phyloP scores from a whole-genome alignment of 2,113 vertebrate genomes.

The Solea solea region DNA sequence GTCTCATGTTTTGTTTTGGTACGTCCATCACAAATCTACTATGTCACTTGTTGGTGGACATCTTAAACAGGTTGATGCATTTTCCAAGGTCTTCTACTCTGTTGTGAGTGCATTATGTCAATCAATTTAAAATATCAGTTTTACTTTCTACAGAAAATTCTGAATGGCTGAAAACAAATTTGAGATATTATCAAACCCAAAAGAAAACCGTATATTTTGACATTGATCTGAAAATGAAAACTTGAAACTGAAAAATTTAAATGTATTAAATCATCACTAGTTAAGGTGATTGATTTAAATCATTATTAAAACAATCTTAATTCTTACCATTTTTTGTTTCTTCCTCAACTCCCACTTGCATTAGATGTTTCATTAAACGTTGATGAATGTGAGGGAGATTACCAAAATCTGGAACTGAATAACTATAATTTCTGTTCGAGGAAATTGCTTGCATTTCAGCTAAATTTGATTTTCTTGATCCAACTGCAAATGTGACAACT shows the following conservation, averaged over 20 bases:
- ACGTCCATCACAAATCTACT: no score
- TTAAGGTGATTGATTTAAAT: neutral
- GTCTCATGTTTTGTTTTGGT: no score
- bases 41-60: no score
- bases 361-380: constrained; percentile 56
- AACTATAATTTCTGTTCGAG: constrained; percentile 59
- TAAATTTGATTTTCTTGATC: constrained; percentile 66
- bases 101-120: neutral
- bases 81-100: no score
- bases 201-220: neutral
- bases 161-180: neutral
- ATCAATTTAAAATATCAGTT: neutral
- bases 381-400: constrained; percentile 65
- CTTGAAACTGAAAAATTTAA: no score
- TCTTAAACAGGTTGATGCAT: no score
- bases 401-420: constrained; percentile 67
- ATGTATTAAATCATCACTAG: neutral
- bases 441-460: constrained; percentile 72
- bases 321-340: constrained; percentile 62
- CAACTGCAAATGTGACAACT: constrained; percentile 70
- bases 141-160: neutral
- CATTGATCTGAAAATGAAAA: no score
- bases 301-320: neutral
- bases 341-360: constrained; percentile 36
- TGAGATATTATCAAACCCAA: neutral